Percentiles rank a stretch among this genome's conserved stretches.
Conservation (phyloP, 2,113 vertebrate species). For the Falco punctatus region DNA sequence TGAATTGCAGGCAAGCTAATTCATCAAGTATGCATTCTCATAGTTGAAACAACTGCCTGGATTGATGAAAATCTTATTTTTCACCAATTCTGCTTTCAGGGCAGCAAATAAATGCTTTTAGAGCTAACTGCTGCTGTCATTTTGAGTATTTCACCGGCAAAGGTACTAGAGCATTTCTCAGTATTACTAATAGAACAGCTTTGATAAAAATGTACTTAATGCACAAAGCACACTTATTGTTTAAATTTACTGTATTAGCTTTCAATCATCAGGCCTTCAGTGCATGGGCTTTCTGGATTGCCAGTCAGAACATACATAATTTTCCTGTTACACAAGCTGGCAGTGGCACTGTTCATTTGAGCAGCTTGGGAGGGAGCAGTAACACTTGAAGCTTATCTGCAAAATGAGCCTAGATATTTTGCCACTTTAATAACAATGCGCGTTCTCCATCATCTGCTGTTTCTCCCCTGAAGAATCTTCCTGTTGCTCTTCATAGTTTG, state of each 20-base stretch:
- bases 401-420: not conserved
- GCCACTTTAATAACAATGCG: not conserved
- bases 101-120: conserved; percentile 22
- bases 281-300: not conserved
- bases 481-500: not conserved
- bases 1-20: not conserved
- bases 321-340: not conserved
- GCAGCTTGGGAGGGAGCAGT: not conserved
- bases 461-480: not conserved
- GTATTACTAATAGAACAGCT: not conserved
- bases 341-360: not conserved
- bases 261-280: not conserved
- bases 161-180: conserved; percentile 8
- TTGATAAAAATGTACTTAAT: not conserved
- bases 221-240: not conserved
- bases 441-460: not conserved
- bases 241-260: not conserved
- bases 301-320: not conserved
- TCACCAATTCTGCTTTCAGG: not conserved
- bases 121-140: not conserved
- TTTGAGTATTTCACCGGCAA: not conserved
- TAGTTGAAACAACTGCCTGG: not conserved
- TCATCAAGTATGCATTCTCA: not conserved
- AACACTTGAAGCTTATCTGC: not conserved
- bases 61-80: not conserved